Evolutionary conservation across 2,888 invertebrate genomes (phyloP).

Genomic region (Callinectes sapidus): DNA sequence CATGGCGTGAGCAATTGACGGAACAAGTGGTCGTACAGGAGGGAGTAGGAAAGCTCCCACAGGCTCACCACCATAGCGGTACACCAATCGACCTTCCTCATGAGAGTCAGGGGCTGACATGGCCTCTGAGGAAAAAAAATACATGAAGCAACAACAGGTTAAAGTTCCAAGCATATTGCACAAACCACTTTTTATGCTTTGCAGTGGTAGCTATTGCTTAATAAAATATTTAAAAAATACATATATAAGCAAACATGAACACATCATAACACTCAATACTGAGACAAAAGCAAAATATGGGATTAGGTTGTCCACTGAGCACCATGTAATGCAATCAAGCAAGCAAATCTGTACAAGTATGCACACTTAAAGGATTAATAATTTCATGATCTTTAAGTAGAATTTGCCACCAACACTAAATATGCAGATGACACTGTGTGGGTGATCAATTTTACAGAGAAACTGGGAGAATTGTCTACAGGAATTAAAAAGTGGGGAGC

Average conservation of each 20-base stretch:
- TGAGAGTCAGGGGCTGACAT: slow-evolving; percentile 94
- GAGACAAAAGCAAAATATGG: too few relatives aligned
- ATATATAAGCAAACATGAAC: background rate
- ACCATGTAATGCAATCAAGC: too few relatives aligned
- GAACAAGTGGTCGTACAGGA: slow-evolving; percentile 82
- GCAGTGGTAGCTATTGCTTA: background rate
- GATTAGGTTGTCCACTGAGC: too few relatives aligned
- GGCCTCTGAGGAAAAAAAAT: slow-evolving; percentile 82
- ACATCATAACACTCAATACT: too few relatives aligned
- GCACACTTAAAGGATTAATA: too few relatives aligned
- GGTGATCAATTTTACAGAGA: too few relatives aligned
- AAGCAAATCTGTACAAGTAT: too few relatives aligned
- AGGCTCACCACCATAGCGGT: slow-evolving; percentile 94
- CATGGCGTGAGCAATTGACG: slow-evolving; percentile 92
- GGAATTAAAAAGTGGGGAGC: too few relatives aligned
- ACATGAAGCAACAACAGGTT: background rate
- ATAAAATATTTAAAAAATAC: slow-evolving; percentile 73
- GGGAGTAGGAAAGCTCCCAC: slow-evolving; percentile 93
- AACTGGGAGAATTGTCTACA: too few relatives aligned
- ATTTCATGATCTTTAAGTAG: too few relatives aligned
- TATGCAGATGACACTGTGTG: too few relatives aligned
- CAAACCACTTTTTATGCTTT: background rate
- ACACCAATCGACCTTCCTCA: slow-evolving; percentile 94
- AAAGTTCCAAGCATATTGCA: background rate
- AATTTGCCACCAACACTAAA: too few relatives aligned